Base-by-base conservation (phyloP, 2,113 vertebrate species). In the Caranx ignobilis region DNA sequence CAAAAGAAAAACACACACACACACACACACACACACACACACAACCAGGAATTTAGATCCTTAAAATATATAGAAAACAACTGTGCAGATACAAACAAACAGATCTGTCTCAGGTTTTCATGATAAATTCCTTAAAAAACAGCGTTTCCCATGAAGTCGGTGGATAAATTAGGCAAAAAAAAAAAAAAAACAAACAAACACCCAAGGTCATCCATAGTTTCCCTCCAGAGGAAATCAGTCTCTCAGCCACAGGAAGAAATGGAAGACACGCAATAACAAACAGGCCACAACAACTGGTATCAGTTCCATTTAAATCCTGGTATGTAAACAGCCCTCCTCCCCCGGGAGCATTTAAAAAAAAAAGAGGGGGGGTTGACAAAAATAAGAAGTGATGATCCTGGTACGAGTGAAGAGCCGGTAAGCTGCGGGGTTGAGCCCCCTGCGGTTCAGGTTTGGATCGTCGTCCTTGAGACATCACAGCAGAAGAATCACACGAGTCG, bases 261-360 rank as follows among this genome's bases (percentile, higher is more conserved):
- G 31, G 60, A 85, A 57, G 21, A 63, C 72, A 7, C 50, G 67
- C 54, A 60, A 86, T 48, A 86, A 79, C 75, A 89, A 81, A 84
- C 56, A 60, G 47, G 60, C n/a, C 10, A 77, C 59, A 70, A 79
- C 71, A 74, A 77, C 63, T 65, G 50, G 52, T 59, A 82, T 80
- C 19, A 59, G 21, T 41, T 15, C 70, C 32, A 12, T 71, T 61
- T 75, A 50, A 75, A 79, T 15, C 34, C 57, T 16, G 50, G 16
- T 57, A 52, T 80, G 59, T 85, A 85, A 87, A 85, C 82, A 86
- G n/a, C 76, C 37, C 60, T 48, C 34, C 76, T 62, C 74, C 81
- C 47, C 39, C 2, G 39, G 35, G 60, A 32, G 83, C 4, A 16
- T 62, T 55, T 32, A 54, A 13, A 32, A 71, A 31, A 34, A 8